phyloP scores from a whole-genome alignment of 2,113 vertebrate species.

The Camelus bactrianus region DNA sequence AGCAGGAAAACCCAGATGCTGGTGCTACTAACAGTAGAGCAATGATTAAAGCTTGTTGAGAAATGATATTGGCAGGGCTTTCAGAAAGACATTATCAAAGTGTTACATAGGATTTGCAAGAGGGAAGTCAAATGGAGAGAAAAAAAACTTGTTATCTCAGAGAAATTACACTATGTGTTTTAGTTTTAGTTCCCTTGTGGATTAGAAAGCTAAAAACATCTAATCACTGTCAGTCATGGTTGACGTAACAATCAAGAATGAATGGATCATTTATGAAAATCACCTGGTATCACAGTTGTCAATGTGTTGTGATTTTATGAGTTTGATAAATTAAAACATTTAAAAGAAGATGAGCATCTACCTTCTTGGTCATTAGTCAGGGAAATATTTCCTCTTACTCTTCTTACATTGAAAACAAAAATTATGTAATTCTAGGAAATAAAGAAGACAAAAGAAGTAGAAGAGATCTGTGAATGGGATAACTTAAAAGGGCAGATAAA shows the following conservation, averaged over 20 bases:
- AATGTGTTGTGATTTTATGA: background rate
- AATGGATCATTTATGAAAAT: background rate
- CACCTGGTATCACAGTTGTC: background rate
- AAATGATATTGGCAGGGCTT: background rate
- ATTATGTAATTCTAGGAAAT: background rate
- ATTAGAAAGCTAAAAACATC: background rate
- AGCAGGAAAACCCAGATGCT: background rate
- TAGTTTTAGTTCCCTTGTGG: background rate
- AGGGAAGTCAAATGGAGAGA: background rate
- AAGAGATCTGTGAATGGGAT: background rate
- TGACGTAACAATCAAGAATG: background rate
- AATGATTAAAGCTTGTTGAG: background rate
- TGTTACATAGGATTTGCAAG: background rate
- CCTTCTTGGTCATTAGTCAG: background rate
- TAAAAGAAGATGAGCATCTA: background rate
- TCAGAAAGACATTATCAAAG: background rate
- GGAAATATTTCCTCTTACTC: background rate
- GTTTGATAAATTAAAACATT: slow-evolving; percentile 14
- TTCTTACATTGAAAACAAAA: background rate
- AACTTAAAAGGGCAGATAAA: background rate
- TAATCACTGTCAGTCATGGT: background rate
- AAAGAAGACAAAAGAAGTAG: background rate
- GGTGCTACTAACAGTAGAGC: background rate
- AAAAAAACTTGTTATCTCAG: background rate
- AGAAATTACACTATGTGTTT: background rate